These are phyloP conservation scores for Altica lythri DNA, from an alignment of 2,888 invertebrate species.

Conservation along the genomic window DNA sequence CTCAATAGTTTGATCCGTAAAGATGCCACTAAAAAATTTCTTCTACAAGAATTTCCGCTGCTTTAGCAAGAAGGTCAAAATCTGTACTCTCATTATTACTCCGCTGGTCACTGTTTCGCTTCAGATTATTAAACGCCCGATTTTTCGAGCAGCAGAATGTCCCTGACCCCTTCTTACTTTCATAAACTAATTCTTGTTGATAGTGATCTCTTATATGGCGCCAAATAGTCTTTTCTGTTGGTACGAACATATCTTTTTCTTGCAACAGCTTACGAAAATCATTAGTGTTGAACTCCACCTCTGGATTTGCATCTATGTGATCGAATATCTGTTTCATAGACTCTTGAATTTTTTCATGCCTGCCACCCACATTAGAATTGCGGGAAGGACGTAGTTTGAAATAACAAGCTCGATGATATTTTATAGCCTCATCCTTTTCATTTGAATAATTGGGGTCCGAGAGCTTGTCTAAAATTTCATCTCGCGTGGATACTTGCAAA, in stretches of 20 bases:
- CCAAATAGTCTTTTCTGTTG: background rate
- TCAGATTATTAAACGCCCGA: background rate
- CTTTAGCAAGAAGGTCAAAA: background rate
- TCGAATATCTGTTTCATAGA: background rate
- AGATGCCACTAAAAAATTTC: slow-evolving; percentile 6
- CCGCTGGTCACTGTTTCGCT: background rate
- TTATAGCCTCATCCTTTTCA: background rate
- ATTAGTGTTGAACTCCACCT: background rate
- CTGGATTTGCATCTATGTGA: background rate
- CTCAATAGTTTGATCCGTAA: slow-evolving; percentile 30
- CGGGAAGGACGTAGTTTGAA: background rate
- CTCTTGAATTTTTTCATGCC: background rate
- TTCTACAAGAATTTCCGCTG: background rate
- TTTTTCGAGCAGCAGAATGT: background rate
- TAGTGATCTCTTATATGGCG: background rate
- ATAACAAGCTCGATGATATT: background rate
- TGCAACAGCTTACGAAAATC: background rate
- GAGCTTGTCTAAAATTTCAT: background rate
- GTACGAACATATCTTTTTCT: background rate
- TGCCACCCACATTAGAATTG: background rate
- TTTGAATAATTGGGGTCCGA: background rate
- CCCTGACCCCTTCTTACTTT: background rate
- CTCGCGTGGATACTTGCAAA: background rate
- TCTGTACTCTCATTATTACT: no score
- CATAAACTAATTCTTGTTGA: background rate